Evolutionary conservation across 2,888 invertebrate species (phyloP).

Genomic region (Harpalus rufipes): DNA sequence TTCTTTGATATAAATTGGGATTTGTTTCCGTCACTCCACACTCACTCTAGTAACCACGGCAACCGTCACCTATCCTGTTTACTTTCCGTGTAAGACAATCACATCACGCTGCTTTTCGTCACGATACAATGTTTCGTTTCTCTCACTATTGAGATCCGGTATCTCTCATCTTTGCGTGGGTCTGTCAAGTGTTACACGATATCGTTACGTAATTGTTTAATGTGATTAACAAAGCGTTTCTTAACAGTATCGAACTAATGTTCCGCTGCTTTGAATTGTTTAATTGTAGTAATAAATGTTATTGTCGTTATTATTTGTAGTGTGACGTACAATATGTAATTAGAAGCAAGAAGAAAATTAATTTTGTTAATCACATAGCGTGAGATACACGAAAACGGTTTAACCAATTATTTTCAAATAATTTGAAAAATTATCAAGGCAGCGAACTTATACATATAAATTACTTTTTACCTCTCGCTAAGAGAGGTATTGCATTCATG

Average conservation of each 20-base stretch:
- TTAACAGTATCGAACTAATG: constrained; percentile 29
- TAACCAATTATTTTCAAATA: no score
- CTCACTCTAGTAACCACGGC: neutral
- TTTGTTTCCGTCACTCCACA: no score
- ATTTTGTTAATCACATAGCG: neutral
- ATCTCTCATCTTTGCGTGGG: neutral
- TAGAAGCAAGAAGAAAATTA: neutral
- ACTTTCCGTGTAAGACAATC: constrained; percentile 4
- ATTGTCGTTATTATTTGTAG: neutral
- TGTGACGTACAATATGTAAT: neutral
- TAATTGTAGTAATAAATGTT: neutral
- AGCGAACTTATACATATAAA: no score
- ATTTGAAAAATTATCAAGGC: no score
- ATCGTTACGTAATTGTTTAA: constrained; percentile 38
- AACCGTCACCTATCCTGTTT: neutral
- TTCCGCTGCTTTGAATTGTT: constrained; percentile 32
- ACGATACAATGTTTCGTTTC: neutral
- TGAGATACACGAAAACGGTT: neutral
- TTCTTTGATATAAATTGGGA: no score
- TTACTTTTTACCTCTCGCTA: no score
- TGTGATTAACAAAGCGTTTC: constrained; percentile 45
- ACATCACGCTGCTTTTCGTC: neutral
- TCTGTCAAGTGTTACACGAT: constrained; percentile 44
- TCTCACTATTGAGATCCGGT: neutral
- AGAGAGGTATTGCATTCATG: no score